Percentiles rank a stretch among this genome's conserved stretches.
Conservation (phyloP, 2,797 vertebrate species). For the Rhinophrynus dorsalis region DNA sequence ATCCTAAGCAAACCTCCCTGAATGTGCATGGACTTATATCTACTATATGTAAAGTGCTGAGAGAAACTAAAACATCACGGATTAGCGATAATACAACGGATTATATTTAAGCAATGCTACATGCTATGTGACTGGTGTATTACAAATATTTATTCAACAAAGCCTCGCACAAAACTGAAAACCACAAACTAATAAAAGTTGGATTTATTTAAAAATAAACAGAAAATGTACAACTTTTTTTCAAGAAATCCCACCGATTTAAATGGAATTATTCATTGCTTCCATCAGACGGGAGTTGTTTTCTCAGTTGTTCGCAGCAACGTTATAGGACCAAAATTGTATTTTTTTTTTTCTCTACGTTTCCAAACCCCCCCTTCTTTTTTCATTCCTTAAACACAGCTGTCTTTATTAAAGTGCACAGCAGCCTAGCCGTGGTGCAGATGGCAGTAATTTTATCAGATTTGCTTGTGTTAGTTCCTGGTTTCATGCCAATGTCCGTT, state of each 20-base stretch:
- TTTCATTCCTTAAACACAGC: slow-evolving; percentile 31
- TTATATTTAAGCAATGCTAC: neutral
- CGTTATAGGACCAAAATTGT: slow-evolving; percentile 58
- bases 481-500: slow-evolving; percentile 25
- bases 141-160: slow-evolving; percentile 67
- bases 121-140: slow-evolving; percentile 1
- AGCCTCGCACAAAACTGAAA: slow-evolving; percentile 67
- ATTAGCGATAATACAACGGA: neutral
- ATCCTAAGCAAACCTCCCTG: too few relatives aligned
- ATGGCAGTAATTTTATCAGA: slow-evolving; percentile 57
- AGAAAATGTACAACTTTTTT: slow-evolving; percentile 66
- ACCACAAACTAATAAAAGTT: slow-evolving; percentile 68
- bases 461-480: slow-evolving; percentile 39
- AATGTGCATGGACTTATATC: too few relatives aligned
- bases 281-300: slow-evolving; percentile 65
- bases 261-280: slow-evolving; percentile 68
- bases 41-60: too few relatives aligned
- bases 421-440: slow-evolving; percentile 15
- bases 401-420: slow-evolving; percentile 40
- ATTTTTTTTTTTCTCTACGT: slow-evolving; percentile 15
- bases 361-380: neutral
- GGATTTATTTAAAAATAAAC: slow-evolving; percentile 68
- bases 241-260: slow-evolving; percentile 62
- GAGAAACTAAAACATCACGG: neutral
- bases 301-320: slow-evolving; percentile 63